A percentile compares a stretch with the other conserved stretches of the same genome.
Evolutionary conservation across 2,888 invertebrate species (phyloP).

Genomic region (Chesias legatella): DNA sequence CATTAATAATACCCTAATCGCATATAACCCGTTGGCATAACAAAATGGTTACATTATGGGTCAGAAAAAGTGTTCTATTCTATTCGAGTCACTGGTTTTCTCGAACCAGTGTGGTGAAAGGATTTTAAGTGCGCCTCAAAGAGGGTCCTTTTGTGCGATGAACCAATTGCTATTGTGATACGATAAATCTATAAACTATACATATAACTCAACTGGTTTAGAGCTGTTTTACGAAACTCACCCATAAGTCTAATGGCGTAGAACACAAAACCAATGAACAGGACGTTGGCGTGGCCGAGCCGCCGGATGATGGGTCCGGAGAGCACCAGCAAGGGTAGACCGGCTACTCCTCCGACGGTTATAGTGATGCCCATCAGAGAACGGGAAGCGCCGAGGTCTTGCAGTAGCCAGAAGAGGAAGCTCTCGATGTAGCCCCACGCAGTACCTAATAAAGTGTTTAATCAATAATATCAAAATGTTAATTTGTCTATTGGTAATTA

Average conservation of each 20-base stretch:
- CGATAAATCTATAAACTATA: too few relatives aligned
- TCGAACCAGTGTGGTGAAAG: too few relatives aligned
- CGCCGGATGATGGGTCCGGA: conserved; percentile 87
- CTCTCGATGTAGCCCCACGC: conserved; percentile 93
- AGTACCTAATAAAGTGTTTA: conserved; percentile 77
- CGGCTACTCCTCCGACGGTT: conserved; percentile 88
- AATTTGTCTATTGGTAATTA: too few relatives aligned
- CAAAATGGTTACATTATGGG: too few relatives aligned
- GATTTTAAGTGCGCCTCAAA: too few relatives aligned
- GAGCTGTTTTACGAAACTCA: conserved; percentile 42
- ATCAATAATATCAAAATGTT: neutral
- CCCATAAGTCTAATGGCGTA: conserved; percentile 87
- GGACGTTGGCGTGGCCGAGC: conserved; percentile 88
- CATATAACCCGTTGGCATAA: too few relatives aligned
- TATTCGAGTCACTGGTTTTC: too few relatives aligned
- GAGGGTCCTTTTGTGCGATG: too few relatives aligned
- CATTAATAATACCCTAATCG: too few relatives aligned
- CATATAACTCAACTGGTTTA: too few relatives aligned
- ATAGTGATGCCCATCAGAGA: conserved; percentile 90
- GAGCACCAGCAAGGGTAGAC: conserved; percentile 87
- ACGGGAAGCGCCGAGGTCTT: conserved; percentile 87
- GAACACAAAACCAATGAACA: conserved; percentile 88
- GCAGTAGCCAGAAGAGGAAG: conserved; percentile 89
- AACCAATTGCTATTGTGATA: too few relatives aligned
- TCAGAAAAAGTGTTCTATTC: too few relatives aligned